phyloP scores from a whole-genome alignment of 2,113 vertebrate species.

The Triplophysa rosa region DNA sequence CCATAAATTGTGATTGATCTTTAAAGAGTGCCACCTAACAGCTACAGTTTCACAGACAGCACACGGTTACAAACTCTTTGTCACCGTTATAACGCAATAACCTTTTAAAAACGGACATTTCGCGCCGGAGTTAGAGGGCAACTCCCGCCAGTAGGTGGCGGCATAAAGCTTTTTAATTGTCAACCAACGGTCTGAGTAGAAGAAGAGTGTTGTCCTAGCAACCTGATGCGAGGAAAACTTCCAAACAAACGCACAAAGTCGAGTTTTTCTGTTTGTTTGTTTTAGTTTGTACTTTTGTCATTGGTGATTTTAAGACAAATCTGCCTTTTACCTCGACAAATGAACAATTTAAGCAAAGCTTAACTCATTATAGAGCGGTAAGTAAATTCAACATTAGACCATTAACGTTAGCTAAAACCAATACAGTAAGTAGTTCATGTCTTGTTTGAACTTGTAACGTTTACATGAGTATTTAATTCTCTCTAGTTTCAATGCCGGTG shows the following conservation, averaged over 20 bases:
- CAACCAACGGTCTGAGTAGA: neutral
- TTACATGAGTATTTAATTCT: neutral
- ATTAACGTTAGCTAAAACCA: too few relatives aligned
- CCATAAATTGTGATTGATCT: neutral
- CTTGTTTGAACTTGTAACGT: neutral
- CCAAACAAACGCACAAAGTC: too few relatives aligned
- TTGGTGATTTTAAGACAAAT: neutral
- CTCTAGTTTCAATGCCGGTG: conserved; percentile 71
- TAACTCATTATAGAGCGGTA: neutral
- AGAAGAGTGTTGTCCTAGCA: conserved; percentile 42
- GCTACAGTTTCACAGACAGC: neutral
- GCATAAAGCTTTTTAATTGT: neutral
- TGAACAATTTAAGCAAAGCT: neutral
- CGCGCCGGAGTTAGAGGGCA: neutral
- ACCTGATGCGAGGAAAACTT: neutral
- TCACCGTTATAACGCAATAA: neutral
- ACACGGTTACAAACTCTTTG: neutral
- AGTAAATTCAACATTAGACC: neutral
- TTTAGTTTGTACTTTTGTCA: neutral
- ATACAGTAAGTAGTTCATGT: too few relatives aligned
- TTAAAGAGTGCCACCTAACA: neutral
- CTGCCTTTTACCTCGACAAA: neutral
- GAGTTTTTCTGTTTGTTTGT: neutral
- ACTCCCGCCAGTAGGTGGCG: conserved; percentile 15
- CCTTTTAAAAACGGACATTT: neutral